Percentiles rank a stretch among this genome's conserved stretches.
Evolutionary conservation across 2,888 invertebrate genomes (phyloP).

Genomic region (Amphipyra tragopoginis): DNA sequence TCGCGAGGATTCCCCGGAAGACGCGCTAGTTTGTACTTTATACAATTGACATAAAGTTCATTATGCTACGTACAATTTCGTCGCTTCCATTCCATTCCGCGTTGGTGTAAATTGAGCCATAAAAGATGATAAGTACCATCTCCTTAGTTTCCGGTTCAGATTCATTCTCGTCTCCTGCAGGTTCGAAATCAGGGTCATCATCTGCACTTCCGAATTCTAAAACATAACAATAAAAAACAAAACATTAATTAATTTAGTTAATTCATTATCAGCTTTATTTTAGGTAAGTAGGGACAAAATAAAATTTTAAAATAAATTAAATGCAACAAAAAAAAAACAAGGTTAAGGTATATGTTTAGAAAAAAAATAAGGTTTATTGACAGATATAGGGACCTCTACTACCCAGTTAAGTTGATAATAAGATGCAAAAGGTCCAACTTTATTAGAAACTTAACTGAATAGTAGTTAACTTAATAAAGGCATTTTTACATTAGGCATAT

Average conservation of each 20-base stretch:
- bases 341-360: no score
- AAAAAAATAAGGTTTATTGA: no score
- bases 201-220: constrained; percentile 62
- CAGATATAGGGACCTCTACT: background rate
- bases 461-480: background rate
- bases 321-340: no score
- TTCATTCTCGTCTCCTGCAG: constrained; percentile 61
- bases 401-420: background rate
- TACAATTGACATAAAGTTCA: no score
- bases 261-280: no score
- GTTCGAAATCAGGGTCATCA: constrained; percentile 81
- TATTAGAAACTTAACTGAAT: constrained; percentile 1
- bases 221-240: constrained; percentile 42
- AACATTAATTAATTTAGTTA: no score
- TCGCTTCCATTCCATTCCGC: no score
- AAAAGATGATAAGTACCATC: constrained; percentile 37
- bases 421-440: background rate
- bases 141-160: constrained; percentile 68
- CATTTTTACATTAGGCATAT: constrained; percentile 10
- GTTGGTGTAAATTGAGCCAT: no score
- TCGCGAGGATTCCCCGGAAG: no score
- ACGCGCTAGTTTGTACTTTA: no score
- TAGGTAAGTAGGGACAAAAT: background rate
- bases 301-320: background rate
- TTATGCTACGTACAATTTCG: no score